phyloP scores from a whole-genome alignment of 2,113 vertebrate genomes.

The Ptilonorhynchus violaceus region DNA sequence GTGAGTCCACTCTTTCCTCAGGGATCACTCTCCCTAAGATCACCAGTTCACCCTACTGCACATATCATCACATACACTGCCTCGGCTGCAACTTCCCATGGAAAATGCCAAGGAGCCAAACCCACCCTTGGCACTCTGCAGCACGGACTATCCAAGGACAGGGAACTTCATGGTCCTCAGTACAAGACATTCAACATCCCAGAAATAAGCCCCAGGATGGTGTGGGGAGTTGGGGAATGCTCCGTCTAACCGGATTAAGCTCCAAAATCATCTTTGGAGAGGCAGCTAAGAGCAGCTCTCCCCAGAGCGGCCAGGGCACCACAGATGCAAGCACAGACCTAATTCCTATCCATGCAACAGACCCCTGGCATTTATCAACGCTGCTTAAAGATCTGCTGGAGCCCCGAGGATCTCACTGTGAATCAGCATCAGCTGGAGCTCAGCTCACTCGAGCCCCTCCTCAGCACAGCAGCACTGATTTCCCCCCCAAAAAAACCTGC shows the following conservation, averaged over 20 bases:
- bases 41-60: fast-evolving
- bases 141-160: fast-evolving
- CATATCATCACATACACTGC: fast-evolving
- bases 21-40: background rate
- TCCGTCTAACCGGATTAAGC: background rate
- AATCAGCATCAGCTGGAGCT: background rate
- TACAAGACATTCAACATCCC: background rate
- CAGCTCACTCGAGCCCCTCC: background rate
- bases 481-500: background rate
- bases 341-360: fast-evolving
- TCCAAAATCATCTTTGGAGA: background rate
- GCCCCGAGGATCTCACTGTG: background rate
- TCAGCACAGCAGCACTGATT: background rate
- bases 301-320: fast-evolving
- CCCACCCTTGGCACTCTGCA: fast-evolving
- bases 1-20: background rate
- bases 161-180: too few species aligned
- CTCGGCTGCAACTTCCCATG: background rate
- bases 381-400: background rate
- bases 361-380: background rate
- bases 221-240: fast-evolving
- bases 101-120: fast-evolving
- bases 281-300: background rate
- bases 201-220: background rate
- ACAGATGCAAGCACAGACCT: background rate